Conservation (phyloP, 2,113 vertebrate genomes). For the Nycticebus coucang region DNA sequence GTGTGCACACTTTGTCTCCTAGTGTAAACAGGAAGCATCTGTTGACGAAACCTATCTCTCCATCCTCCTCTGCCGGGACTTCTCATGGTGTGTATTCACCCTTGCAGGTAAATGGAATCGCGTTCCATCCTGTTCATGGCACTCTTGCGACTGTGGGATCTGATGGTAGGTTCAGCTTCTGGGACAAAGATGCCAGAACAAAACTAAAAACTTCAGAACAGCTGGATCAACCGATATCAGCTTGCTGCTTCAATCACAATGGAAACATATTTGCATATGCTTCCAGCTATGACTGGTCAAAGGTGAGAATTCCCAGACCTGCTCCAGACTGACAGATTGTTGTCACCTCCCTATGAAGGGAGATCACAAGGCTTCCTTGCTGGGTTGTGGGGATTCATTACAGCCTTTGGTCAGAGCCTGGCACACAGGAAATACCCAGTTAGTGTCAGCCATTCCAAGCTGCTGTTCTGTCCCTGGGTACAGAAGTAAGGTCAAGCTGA, state of each 20-base stretch:
- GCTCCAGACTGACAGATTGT: neutral
- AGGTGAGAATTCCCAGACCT: conserved; percentile 84
- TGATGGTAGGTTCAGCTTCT: conserved; percentile 98
- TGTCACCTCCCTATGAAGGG: neutral
- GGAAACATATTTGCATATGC: conserved; percentile 99
- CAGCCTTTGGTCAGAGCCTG: neutral
- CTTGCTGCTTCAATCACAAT: conserved; percentile 97
- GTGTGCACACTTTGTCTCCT: fast-evolving
- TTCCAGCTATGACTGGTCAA: conserved; percentile 99
- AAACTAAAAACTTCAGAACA: conserved; percentile 99
- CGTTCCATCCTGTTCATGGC: conserved; percentile 98
- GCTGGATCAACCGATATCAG: conserved; percentile 96
- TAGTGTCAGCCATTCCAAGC: too few relatives aligned
- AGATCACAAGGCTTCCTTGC: neutral
- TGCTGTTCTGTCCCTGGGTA: neutral
- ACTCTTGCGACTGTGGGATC: conserved; percentile 98
- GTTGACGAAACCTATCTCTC: fast-evolving
- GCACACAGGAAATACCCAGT: too few relatives aligned
- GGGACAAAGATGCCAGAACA: conserved; percentile 99
- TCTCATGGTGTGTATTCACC: fast-evolving
- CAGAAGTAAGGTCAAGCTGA: neutral
- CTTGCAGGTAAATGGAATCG: conserved; percentile 95
- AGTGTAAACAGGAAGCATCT: fast-evolving
- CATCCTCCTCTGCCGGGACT: fast-evolving
- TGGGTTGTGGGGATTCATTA: neutral